Base-by-base conservation (phyloP, 2,888 invertebrate genomes). In the Sphaeridia pumilis region DNA sequence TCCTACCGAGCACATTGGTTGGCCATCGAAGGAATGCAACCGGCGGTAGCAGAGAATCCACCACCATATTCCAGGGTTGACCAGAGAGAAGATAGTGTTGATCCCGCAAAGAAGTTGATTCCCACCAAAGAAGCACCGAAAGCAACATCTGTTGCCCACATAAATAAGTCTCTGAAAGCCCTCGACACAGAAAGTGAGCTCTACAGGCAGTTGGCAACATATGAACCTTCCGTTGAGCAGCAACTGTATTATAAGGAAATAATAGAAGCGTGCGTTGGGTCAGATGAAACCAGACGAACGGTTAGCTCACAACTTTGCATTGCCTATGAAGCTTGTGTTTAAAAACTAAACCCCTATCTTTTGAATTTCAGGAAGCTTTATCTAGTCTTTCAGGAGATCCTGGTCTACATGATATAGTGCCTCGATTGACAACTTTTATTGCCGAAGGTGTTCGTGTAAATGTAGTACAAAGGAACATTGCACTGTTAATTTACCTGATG, bases 211-310 rank as follows among this genome's bases (percentile, higher is more conserved):
- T 34, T 94, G 44, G 92, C 94, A 0, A 93, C 90, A 0, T 95
- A 97, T 68, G 95, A 97, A 69, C 72, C 95, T 42, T 94, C 94
- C 53, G 93, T 95, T 12, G 97, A 97, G 68, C 97, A 97, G 67
- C 97, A 97, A 70, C 73, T 95, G 47, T 97, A 95, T 72, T 97
- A 95, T 69, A 97, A 95, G 69, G 95, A 97, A 74, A 94, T 97
- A 57, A 97, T 95, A 0, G 97, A 97, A 70, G 95, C 95, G 1
- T 95, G 95, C 73, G 97, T 97, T 1, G 97, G 97, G 14, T 87
- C 93, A 3, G 95, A 95, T 71, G 95, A 97, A 74, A 83, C 80
- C 0, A 76, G 88, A 49, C 75, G 95, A 67, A 87, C 88, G 10
- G 88, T 84, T 74, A 72, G 78, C 69, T 31, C 3, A 7, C 38